These are phyloP conservation scores for Zele albiditarsus DNA, from an alignment of 2,888 invertebrate genomes.

Conservation along the genomic window DNA sequence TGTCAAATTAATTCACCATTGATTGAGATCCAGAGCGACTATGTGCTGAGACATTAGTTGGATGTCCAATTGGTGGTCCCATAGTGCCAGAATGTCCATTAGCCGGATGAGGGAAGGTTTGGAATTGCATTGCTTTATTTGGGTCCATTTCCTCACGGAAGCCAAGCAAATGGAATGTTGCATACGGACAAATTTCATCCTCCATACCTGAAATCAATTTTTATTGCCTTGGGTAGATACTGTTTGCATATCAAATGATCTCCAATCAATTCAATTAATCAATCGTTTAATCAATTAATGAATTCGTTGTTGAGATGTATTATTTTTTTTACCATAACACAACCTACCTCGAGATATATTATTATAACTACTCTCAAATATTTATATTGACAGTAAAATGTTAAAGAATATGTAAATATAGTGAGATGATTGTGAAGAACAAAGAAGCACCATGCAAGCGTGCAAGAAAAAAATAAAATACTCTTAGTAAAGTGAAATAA, in stretches of 20 bases:
- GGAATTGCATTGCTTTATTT: conserved; percentile 90
- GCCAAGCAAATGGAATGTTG: conserved; percentile 95
- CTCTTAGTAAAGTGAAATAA: neutral
- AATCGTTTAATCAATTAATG: neutral
- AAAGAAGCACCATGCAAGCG: conserved; percentile 59
- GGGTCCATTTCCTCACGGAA: conserved; percentile 98
- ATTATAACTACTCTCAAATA: neutral
- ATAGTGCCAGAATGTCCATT: conserved; percentile 87
- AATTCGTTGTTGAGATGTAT: neutral
- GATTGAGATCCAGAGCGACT: conserved; percentile 92
- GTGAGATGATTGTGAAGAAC: conserved; percentile 9
- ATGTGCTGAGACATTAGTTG: conserved; percentile 83
- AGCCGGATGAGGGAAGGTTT: conserved; percentile 88
- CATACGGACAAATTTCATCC: conserved; percentile 97
- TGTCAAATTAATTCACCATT: conserved; percentile 77
- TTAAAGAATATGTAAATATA: neutral
- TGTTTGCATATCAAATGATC: conserved; percentile 43
- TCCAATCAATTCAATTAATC: neutral
- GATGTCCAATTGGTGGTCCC: conserved; percentile 83
- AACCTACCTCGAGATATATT: conserved; percentile 44
- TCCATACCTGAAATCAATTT: conserved; percentile 84
- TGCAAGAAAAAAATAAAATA: conserved; percentile 58
- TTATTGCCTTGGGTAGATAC: conserved; percentile 64
- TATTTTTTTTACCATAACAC: neutral
- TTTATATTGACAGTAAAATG: neutral